phyloP scores from a whole-genome alignment of 2,888 invertebrate species.

The Plebejus argus region DNA sequence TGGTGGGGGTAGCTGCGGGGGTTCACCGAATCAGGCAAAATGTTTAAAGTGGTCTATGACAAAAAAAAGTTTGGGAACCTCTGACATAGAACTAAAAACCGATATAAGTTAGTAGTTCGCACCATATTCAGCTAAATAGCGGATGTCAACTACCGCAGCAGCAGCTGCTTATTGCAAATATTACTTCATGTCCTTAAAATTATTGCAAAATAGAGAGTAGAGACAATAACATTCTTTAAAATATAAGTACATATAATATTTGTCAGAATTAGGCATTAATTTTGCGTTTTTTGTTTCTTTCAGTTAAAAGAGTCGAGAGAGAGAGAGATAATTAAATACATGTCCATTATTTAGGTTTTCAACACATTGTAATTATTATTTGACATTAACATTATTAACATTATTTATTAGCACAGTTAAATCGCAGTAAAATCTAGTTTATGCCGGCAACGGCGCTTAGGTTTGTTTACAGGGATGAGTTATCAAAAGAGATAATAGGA shows the following conservation, averaged over 20 bases:
- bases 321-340: background rate
- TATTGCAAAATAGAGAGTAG: background rate
- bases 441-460: background rate
- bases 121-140: background rate
- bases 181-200: background rate
- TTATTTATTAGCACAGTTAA: background rate
- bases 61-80: too few relatives aligned
- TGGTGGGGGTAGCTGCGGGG: too few relatives aligned
- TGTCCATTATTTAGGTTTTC: background rate
- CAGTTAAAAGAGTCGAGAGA: background rate
- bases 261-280: background rate
- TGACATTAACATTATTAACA: background rate
- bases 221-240: background rate
- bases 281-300: background rate
- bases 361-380: background rate
- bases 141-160: conserved; percentile 20
- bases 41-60: too few relatives aligned
- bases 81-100: background rate
- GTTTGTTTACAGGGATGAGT: background rate
- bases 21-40: too few relatives aligned
- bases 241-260: background rate
- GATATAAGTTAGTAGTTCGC: background rate
- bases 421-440: background rate
- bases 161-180: background rate
- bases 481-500: background rate